These are phyloP conservation scores for Hemichromis elongatus DNA, from an alignment of 2,113 vertebrate species.

Conservation along the genomic window DNA sequence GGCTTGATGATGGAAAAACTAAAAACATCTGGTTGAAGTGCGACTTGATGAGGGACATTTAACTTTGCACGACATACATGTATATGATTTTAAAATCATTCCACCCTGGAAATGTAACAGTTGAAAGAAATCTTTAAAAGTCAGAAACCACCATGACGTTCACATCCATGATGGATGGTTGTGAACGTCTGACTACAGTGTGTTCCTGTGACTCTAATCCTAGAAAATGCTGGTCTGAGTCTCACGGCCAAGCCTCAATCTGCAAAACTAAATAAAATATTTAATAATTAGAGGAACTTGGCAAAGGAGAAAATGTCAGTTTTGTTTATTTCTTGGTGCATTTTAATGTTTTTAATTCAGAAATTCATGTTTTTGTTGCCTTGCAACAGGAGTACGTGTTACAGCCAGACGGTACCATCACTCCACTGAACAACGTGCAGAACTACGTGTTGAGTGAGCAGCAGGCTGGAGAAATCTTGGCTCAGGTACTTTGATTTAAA, in stretches of 20 bases:
- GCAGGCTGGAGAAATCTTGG: conserved; percentile 75
- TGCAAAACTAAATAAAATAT: neutral
- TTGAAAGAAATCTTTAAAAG: neutral
- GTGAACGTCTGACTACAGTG: neutral
- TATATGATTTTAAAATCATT: neutral
- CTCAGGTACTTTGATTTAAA: conserved; percentile 59
- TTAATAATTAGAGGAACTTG: neutral
- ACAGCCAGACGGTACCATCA: conserved; percentile 72
- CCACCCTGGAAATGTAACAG: neutral
- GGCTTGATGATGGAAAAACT: neutral
- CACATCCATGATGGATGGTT: neutral
- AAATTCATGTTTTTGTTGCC: neutral
- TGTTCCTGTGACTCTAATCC: neutral
- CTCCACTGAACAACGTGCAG: conserved; percentile 71
- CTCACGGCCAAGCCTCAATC: neutral
- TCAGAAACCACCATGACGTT: neutral
- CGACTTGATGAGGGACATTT: neutral
- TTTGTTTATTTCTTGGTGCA: neutral
- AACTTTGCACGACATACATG: neutral
- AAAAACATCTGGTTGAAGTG: neutral
- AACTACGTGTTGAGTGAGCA: conserved; percentile 77
- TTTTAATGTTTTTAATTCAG: neutral
- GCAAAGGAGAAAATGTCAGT: neutral
- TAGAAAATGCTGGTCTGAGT: neutral
- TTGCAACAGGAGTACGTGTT: conserved; percentile 72